phyloP scores from a whole-genome alignment of 2,888 invertebrate genomes.

The Nemoura dubitans region DNA sequence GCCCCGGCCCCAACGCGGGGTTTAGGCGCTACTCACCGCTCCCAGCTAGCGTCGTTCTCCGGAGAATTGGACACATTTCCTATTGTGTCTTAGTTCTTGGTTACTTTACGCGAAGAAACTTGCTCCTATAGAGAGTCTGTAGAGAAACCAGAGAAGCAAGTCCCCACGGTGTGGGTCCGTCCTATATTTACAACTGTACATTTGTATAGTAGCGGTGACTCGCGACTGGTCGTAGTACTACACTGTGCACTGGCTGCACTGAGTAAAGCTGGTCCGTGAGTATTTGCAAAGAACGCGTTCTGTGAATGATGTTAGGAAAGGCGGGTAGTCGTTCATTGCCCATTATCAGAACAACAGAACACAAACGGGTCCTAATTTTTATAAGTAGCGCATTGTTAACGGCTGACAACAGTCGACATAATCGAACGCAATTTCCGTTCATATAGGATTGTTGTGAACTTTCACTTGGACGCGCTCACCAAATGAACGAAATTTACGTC shows the following conservation, averaged over 20 bases:
- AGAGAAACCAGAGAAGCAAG: neutral
- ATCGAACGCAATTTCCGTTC: neutral
- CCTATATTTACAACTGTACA: constrained; percentile 4
- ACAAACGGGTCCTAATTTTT: too few species aligned
- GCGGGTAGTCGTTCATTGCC: neutral
- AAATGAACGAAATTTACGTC: neutral
- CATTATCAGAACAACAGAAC: too few species aligned
- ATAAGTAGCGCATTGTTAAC: too few species aligned
- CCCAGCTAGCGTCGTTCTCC: neutral
- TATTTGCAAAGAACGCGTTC: neutral
- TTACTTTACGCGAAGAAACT: neutral
- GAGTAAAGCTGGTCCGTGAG: neutral
- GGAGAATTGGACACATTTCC: constrained; percentile 1
- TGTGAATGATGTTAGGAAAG: neutral
- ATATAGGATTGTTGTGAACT: neutral
- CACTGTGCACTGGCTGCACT: neutral
- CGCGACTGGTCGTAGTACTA: neutral
- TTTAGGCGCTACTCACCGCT: neutral
- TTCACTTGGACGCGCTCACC: neutral
- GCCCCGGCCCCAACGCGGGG: neutral
- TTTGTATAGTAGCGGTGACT: neutral
- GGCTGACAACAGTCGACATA: too few species aligned
- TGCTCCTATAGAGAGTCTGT: neutral
- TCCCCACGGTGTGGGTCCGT: neutral
- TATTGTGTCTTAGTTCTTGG: neutral